Evolutionary conservation across 2,113 vertebrate genomes (phyloP).

Genomic region (Tetrax tetrax): DNA sequence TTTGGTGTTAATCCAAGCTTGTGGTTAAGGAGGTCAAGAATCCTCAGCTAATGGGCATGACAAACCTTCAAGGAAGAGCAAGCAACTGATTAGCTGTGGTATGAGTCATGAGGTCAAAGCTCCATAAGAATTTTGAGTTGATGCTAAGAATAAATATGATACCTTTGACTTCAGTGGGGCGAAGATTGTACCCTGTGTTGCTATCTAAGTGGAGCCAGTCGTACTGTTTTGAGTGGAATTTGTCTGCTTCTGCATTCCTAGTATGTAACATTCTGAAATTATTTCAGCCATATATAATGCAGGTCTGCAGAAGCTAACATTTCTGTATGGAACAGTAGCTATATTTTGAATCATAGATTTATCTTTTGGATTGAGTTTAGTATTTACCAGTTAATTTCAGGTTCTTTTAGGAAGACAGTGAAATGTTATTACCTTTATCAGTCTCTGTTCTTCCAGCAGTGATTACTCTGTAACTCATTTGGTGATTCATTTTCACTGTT

Average conservation of each 20-base stretch:
- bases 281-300: neutral
- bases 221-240: neutral
- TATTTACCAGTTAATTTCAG: conserved; percentile 46
- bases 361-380: neutral
- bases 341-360: neutral
- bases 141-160: neutral
- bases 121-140: neutral
- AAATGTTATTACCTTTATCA: conserved; percentile 39
- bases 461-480: neutral
- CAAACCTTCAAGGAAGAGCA: neutral
- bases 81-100: neutral
- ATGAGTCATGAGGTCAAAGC: neutral
- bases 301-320: neutral
- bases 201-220: neutral
- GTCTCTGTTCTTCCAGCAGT: conserved; percentile 4
- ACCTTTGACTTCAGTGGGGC: neutral
- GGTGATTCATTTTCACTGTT: conserved; percentile 11
- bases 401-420: neutral
- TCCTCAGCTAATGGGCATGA: neutral
- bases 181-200: neutral
- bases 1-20: neutral
- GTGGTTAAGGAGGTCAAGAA: neutral
- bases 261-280: neutral
- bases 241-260: neutral
- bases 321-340: neutral